These are phyloP conservation scores for Myotis lucifugus DNA, from an alignment of 2,113 vertebrate genomes.

Conservation along the genomic window DNA sequence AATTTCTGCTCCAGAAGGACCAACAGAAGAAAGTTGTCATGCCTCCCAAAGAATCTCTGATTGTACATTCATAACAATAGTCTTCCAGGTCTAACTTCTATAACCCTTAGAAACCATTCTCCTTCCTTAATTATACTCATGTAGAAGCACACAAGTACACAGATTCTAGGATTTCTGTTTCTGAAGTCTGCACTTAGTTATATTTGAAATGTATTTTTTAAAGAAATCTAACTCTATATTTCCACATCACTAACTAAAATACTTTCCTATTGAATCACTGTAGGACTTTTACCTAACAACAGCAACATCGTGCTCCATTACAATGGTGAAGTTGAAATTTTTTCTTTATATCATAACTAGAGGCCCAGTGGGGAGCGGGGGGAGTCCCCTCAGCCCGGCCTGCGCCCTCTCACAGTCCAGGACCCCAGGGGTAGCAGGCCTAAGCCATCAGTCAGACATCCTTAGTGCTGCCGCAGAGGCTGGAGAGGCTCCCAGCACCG, in stretches of 20 bases:
- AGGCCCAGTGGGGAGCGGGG: too few relatives aligned
- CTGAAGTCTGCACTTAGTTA: neutral
- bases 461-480: too few relatives aligned
- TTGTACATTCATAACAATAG: neutral
- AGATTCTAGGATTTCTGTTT: neutral
- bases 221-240: neutral
- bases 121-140: neutral
- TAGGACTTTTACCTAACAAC: neutral
- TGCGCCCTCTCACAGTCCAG: too few relatives aligned
- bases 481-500: too few relatives aligned
- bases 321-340: neutral
- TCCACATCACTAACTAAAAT: neutral
- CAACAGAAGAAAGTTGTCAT: conserved; percentile 10
- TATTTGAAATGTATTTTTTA: neutral
- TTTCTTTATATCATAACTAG: neutral
- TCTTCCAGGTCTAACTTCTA: conserved; percentile 41
- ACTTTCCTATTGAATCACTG: neutral
- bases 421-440: too few relatives aligned
- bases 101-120: neutral
- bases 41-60: neutral
- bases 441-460: too few relatives aligned
- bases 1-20: conserved; percentile 47
- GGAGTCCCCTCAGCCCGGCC: too few relatives aligned
- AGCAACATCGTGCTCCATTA: neutral
- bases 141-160: neutral